phyloP scores from a whole-genome alignment of 2,113 vertebrate genomes.

The Hippocampus mohnikei region DNA sequence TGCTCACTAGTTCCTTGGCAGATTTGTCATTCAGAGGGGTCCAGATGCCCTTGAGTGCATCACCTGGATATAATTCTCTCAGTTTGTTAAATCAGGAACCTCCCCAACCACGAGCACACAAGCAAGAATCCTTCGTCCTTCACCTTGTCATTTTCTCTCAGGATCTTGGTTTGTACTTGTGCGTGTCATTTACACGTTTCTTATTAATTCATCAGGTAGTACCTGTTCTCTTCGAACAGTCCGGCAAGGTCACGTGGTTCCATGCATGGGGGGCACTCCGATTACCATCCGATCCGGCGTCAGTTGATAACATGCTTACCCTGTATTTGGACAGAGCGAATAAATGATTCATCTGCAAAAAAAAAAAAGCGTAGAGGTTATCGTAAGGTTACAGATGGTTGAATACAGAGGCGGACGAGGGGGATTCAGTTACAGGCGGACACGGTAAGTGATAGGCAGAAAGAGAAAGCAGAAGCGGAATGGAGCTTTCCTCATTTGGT shows the following conservation, averaged over 20 bases:
- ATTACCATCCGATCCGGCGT: conserved; percentile 61
- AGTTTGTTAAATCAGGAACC: conserved; percentile 1
- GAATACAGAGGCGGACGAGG: conserved; percentile 29
- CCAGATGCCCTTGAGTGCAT: conserved; percentile 6
- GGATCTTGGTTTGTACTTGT: conserved; percentile 1
- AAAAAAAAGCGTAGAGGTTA: conserved; percentile 28
- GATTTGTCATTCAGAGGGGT: not conserved
- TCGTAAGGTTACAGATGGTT: conserved; percentile 46
- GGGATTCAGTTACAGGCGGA: conserved; percentile 63
- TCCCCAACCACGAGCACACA: not conserved
- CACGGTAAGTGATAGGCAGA: conserved; percentile 62
- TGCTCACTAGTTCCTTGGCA: conserved; percentile 5
- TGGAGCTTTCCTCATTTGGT: not conserved
- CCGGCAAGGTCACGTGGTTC: conserved; percentile 15
- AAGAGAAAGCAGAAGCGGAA: conserved; percentile 50
- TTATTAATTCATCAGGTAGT: conserved; percentile 62
- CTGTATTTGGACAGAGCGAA: conserved; percentile 37
- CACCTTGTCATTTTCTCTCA: conserved; percentile 5
- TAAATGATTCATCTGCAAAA: conserved; percentile 48
- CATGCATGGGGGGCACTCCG: conserved; percentile 31
- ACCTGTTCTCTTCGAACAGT: conserved; percentile 45
- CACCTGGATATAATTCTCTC: conserved; percentile 10
- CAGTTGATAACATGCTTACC: conserved; percentile 46
- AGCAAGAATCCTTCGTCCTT: not conserved
- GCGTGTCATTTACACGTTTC: conserved; percentile 51